Conservation (phyloP, 2,888 invertebrate species). For the Alitta virens region DNA sequence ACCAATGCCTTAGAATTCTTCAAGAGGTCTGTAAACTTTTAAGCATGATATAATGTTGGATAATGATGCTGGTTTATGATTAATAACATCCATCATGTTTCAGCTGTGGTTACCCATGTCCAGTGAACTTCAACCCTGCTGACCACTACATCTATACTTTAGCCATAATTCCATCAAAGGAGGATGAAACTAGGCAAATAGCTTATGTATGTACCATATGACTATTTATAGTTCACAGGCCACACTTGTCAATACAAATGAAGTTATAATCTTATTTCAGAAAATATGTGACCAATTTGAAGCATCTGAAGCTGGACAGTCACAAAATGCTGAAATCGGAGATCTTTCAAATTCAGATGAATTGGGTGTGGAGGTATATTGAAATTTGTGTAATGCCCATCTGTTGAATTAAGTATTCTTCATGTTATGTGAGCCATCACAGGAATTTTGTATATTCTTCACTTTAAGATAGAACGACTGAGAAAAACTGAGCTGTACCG, state of each 20-base stretch:
- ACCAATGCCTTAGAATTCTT: constrained; percentile 56
- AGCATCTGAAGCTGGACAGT: constrained; percentile 30
- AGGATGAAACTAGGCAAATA: constrained; percentile 69
- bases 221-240: neutral
- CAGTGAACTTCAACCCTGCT: constrained; percentile 49
- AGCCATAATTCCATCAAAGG: constrained; percentile 81
- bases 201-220: neutral
- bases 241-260: no score
- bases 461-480: no score
- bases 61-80: neutral
- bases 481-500: constrained; percentile 62
- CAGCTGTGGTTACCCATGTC: constrained; percentile 32
- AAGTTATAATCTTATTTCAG: constrained; percentile 29
- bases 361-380: no score
- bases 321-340: constrained; percentile 20
- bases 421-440: no score
- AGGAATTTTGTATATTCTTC: neutral
- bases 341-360: neutral
- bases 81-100: neutral
- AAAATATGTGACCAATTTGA: constrained; percentile 50
- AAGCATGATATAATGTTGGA: neutral
- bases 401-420: no score
- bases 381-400: no score
- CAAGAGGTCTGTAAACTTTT: constrained; percentile 33
- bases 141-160: constrained; percentile 89